Evolutionary conservation across 2,888 invertebrate genomes (phyloP), one percentile per base, ranked within the genome.

Genomic region (Drosophila hamatofila): DNA sequence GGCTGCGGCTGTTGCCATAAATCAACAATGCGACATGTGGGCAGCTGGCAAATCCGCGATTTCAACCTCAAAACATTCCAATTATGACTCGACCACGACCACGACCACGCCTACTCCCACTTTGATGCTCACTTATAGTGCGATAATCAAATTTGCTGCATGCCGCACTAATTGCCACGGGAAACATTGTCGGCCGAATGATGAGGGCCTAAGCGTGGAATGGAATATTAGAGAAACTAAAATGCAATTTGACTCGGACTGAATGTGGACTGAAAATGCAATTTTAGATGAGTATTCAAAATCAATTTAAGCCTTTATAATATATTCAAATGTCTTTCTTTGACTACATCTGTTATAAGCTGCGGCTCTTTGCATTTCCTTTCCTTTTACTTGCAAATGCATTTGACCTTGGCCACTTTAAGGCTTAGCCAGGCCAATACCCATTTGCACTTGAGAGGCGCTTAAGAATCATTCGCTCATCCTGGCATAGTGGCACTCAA

Each of bases 1-100:
- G 51, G 16, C 35, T 52, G 23, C 37, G 49, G 35, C 54, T 59
- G 60, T 57, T 54, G 57, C 52, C 67, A 66, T 82, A 72, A 80
- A 80, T 85, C 80, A 83, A 74, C 80, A 86, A 83, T 73, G 74
- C 89, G 72, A 83, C 80, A 88, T 74, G 69, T 67, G 73, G 65
- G 64, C 57, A 67, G 71, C 68, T 64, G 59, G 54, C 51, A 71
- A 68, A 69, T 82, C 57, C 57, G 65, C 56, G 66, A 44, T 66
- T 72, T 44, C 62, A 48, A 61, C 83, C 88, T 25, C 80, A 75
- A 74, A 80, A 61, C 80, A 86, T 69, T 83, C 70, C 86, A 85
- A 88, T 85, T 82, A 82, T 35, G 18, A 39, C 48, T 8, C 49
- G 21, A n/a, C 12, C 57, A 41, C 41, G 30, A 14, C 49, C 44